Evolutionary conservation across 2,797 vertebrate genomes (phyloP).

Genomic region (Coranthus polyacanthus): DNA sequence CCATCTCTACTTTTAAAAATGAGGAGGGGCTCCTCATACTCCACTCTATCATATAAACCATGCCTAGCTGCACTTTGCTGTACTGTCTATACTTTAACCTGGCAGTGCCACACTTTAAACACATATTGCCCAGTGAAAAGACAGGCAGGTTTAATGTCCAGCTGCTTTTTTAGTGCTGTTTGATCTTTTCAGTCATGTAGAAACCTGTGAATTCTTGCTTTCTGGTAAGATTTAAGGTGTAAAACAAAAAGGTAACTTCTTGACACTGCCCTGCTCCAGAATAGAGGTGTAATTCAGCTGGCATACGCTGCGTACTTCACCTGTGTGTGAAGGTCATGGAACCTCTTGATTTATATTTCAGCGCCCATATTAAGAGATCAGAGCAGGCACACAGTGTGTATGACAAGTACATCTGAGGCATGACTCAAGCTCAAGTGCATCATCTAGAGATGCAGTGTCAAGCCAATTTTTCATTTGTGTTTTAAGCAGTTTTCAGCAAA

Average conservation of each 20-base stretch:
- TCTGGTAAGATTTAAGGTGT: conserved; percentile 5
- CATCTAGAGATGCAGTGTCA: no score
- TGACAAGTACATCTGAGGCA: no score
- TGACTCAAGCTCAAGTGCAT: no score
- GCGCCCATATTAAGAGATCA: no score
- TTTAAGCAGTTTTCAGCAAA: no score
- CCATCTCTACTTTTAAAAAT: conserved; percentile 7
- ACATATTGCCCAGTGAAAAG: not conserved
- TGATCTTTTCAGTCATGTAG: not conserved
- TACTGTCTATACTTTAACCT: conserved; percentile 17
- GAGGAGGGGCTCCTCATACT: not conserved
- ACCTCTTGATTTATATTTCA: no score
- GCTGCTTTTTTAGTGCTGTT: conserved; percentile 18
- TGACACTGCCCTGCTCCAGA: not conserved
- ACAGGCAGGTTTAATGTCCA: conserved; percentile 11
- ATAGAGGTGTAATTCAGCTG: conserved; percentile 4
- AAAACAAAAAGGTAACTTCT: conserved; percentile 5
- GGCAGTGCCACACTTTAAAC: conserved; percentile 31
- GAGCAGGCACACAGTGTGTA: no score
- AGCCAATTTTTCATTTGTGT: no score
- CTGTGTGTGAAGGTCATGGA: no score
- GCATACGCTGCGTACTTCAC: no score
- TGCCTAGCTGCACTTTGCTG: conserved; percentile 49
- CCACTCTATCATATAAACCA: conserved; percentile 11
- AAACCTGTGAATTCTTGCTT: conserved; percentile 28